Evolutionary conservation across 2,888 invertebrate species (phyloP), one percentile per base, ranked within the genome.

Genomic region (Plebejus melissa): DNA sequence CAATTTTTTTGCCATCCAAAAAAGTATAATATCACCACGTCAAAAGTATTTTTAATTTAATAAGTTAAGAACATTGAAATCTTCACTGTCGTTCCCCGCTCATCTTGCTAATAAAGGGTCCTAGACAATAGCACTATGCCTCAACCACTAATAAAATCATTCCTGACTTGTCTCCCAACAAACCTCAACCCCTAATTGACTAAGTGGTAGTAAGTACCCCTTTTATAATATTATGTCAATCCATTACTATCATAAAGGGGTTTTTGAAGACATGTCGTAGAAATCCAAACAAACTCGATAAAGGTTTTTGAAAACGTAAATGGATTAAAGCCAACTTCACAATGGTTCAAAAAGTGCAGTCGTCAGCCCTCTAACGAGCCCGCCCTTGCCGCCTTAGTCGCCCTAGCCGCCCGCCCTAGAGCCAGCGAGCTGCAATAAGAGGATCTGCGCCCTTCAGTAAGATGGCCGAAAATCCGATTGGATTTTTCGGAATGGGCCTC

Each of bases 401-500:
- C 83, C 82, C 83, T 80, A 80, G 77, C 77, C 81, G 76, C 79
- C 79, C 77, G 79, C 78, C 81, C 78, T 80, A 76, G 83, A 88
- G 83, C 88, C 91, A 92, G 82, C 90, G 90, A 88, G 81, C 90
- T 92, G 93, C 93, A 91, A 89, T 93, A 92, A 93, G 91, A 91
- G 91, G 92, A 91, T 93, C 85, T 87, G 87, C 88, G 88, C 91
- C 91, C 92, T 90, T 77, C 57, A 82, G 50, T 75, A 75, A 77
- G 69, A 70, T 69, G n/a, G 57, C 60, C 72, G 50, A 75, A 50
- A 60, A 75, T 65, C 65, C 32, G 32, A 65, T 65, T 65, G 13
- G 32, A 65, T 65, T 65, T 65, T 65, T 65, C 0, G 65, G 7
- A 36, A 36, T 28, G 32, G 32, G 32, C 13, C 65, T 32, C 32